Evolutionary conservation across 2,113 vertebrate species (phyloP), one percentile per base, ranked within the genome.

Genomic region (Leucoraja erinaceus): DNA sequence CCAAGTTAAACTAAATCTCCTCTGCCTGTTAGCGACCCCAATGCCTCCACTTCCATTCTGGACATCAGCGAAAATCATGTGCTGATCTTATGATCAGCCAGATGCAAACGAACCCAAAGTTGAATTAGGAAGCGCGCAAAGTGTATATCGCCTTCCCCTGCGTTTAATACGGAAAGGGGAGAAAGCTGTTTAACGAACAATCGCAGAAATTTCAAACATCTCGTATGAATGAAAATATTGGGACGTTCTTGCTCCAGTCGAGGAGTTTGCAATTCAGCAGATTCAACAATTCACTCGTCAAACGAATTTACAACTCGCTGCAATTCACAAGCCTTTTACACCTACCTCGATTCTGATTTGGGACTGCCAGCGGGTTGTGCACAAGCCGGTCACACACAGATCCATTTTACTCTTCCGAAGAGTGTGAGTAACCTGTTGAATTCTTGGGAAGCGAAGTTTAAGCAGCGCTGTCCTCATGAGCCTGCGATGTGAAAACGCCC

Each of bases 371-470:
- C 78, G 14, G 59, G 14, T 61, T 66, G 31, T 74, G 33, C 66
- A 14, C 66, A 5, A 9, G 22, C 31, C 78, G 16, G 78, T 47
- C 77, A 14, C 84, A 70, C 31, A 70, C 7, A 28, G 18, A 47
- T 72, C 18, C 88, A 72, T 33, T 91, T 74, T 38, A 12, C 66
- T 70, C 68, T 25, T 25, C 66, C 12, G 59, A 86, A 61, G 33
- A 25, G 59, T 20, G 22, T 25, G 59, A 33, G 9, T 25, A 14
- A 91, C 66, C 90, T 91, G 90, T 91, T 91, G 90, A 54, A 16
- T 72, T 91, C 18, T 91, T 91, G 68, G 90, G 66, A 91, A 72
- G 66, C 47, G 66, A 91, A 91, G 90, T 91, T 74, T 18, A 91
- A 74, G 66, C 90, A 72, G 63, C 47, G 33, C 16, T 54, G 90